Percentiles rank a stretch among this genome's conserved stretches.
phyloP scores from a whole-genome alignment of 2,113 vertebrate species.

The Eudyptes chrysolophus region DNA sequence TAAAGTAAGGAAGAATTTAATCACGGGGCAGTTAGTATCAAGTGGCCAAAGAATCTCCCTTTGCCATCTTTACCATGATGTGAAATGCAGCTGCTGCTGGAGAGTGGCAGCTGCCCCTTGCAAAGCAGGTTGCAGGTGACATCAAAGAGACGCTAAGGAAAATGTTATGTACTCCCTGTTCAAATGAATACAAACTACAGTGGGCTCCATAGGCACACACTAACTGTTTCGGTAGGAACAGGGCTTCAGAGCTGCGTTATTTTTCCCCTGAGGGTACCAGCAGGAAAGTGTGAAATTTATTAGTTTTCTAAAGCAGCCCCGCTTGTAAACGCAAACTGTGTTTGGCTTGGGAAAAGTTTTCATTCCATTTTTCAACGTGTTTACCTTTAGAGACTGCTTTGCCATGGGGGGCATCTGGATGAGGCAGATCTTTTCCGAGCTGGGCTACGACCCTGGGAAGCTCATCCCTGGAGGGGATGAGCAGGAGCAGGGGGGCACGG shows the following conservation, averaged over 20 bases:
- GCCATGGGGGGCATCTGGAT: not conserved
- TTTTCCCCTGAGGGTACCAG: not conserved
- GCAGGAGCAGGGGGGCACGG: not conserved
- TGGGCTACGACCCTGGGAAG: not conserved
- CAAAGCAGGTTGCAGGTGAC: not conserved
- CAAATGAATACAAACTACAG: not conserved
- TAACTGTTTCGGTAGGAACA: not conserved
- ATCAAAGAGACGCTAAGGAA: not conserved
- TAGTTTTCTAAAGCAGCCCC: not conserved
- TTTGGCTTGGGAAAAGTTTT: not conserved
- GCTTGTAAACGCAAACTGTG: not conserved
- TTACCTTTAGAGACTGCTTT: not conserved
- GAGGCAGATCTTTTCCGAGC: not conserved
- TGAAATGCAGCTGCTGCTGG: not conserved
- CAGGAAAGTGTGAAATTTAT: not conserved
- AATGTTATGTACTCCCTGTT: not conserved
- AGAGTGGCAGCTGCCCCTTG: not conserved
- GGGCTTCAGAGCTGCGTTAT: not conserved
- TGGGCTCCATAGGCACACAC: not conserved
- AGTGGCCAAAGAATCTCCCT: not conserved
- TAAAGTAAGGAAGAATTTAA: not conserved
- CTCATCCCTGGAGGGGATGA: not conserved
- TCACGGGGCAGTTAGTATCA: not conserved
- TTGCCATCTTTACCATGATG: not conserved
- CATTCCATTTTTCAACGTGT: fast-evolving